phyloP scores from a whole-genome alignment of 2,113 vertebrate species.

The Poicephalus meyeri region DNA sequence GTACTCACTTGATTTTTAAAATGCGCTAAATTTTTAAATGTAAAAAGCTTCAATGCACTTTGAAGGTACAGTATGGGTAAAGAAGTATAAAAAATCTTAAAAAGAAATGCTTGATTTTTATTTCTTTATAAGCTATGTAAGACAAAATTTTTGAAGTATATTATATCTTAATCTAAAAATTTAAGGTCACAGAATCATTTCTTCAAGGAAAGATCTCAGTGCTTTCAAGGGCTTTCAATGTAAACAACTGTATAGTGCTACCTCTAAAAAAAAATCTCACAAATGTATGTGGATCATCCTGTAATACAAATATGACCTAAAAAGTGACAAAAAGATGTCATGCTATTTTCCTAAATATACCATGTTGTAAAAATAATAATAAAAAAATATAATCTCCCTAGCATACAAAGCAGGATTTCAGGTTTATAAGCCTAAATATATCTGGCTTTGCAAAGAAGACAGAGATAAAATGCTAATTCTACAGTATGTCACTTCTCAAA shows the following conservation, averaged over 20 bases:
- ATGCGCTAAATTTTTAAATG: background rate
- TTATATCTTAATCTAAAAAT: background rate
- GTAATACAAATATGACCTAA: background rate
- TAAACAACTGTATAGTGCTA: background rate
- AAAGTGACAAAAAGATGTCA: background rate
- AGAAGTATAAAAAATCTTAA: background rate
- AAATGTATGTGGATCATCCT: background rate
- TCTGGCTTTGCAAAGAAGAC: slow-evolving; percentile 19
- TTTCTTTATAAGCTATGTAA: background rate
- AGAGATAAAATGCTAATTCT: slow-evolving; percentile 47
- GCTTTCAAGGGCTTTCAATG: background rate
- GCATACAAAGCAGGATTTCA: background rate
- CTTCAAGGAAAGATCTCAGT: background rate
- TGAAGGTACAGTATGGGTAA: background rate
- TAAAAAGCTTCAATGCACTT: background rate
- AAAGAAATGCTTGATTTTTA: background rate
- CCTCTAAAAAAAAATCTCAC: background rate
- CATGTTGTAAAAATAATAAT: background rate
- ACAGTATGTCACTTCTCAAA: background rate
- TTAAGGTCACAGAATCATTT: background rate
- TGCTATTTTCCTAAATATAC: background rate
- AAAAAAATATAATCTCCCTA: background rate
- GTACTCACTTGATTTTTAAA: background rate
- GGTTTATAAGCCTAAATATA: slow-evolving; percentile 49
- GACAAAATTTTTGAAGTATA: background rate